phyloP scores from a whole-genome alignment of 2,888 invertebrate species.

The Agelastica alni region DNA sequence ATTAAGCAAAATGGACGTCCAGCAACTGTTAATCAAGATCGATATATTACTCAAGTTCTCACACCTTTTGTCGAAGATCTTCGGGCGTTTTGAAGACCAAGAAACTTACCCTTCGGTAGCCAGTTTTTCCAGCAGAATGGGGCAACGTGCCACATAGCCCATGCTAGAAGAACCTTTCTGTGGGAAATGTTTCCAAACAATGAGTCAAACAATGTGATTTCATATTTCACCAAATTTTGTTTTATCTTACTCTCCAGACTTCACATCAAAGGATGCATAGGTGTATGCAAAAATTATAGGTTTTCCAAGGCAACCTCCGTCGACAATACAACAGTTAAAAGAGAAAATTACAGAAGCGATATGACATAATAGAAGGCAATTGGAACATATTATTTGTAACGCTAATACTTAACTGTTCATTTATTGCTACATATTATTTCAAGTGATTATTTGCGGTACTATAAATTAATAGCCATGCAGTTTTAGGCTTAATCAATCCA shows the following conservation, averaged over 20 bases:
- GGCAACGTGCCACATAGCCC: no score
- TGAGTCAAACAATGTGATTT: background rate
- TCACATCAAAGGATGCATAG: background rate
- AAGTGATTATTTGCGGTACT: no score
- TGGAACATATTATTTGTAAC: no score
- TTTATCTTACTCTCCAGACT: background rate
- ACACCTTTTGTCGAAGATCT: background rate
- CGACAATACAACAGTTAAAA: background rate
- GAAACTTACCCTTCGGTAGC: background rate
- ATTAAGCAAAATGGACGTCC: background rate
- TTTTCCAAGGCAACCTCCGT: background rate
- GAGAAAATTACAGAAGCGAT: background rate
- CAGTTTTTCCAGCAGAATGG: background rate
- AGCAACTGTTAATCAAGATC: background rate
- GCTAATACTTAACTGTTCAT: no score
- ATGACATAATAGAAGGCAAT: no score
- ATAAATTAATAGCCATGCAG: no score
- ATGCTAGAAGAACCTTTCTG: background rate
- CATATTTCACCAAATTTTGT: background rate
- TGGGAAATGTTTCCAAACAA: background rate
- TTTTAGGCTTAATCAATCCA: no score
- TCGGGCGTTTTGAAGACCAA: background rate
- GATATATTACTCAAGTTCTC: background rate
- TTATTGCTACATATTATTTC: no score
- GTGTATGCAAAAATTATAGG: background rate